These are phyloP conservation scores for Colletes latitarsis DNA, from an alignment of 1,140 invertebrate genomes.

Conservation along the genomic window DNA sequence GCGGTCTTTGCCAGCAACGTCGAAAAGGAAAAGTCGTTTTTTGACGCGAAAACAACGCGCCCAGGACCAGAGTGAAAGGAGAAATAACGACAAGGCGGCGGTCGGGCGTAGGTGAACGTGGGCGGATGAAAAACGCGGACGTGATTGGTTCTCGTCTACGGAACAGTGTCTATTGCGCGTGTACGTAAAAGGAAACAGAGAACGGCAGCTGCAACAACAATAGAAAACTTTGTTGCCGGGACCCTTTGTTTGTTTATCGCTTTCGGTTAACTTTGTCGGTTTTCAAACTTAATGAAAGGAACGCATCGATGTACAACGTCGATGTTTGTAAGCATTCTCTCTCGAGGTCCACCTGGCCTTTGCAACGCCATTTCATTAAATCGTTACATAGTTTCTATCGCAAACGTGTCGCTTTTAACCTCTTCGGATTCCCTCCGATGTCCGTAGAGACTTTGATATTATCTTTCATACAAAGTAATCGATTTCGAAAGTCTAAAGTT, in stretches of 20 bases:
- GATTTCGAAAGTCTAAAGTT: no score
- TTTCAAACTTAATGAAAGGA: neutral
- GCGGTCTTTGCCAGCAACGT: neutral
- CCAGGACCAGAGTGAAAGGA: neutral
- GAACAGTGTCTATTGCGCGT: neutral
- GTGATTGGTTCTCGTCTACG: neutral
- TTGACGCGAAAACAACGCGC: neutral
- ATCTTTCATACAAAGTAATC: no score
- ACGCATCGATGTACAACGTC: neutral
- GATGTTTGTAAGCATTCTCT: neutral
- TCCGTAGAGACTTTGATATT: no score
- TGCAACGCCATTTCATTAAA: neutral
- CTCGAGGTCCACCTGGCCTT: neutral
- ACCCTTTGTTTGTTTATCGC: neutral
- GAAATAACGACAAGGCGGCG: neutral
- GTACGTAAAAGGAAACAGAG: neutral
- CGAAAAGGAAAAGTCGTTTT: slow-evolving; percentile 19
- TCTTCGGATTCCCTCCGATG: neutral
- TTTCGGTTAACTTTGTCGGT: neutral
- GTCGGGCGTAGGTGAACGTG: neutral
- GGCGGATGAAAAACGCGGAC: neutral
- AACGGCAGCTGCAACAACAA: slow-evolving; percentile 29
- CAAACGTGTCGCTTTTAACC: neutral
- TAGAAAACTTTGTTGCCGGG: slow-evolving; percentile 3
- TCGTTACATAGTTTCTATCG: neutral